These are phyloP conservation scores for Amniataba percoides DNA, from an alignment of 2,797 vertebrate genomes.

Conservation along the genomic window DNA sequence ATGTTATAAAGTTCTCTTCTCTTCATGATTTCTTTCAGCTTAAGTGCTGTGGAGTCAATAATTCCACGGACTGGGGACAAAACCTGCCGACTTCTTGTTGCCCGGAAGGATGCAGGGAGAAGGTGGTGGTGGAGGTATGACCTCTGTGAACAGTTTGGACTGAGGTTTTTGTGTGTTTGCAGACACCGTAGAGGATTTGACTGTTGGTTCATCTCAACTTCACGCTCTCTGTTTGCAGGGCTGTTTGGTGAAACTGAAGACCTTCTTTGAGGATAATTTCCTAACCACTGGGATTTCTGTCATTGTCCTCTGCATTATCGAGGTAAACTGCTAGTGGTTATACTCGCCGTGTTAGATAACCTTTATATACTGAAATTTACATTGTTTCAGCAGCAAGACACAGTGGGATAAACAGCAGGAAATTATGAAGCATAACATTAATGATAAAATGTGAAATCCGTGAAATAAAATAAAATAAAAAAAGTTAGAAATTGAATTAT, in stretches of 20 bases:
- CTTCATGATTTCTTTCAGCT: slow-evolving; percentile 69
- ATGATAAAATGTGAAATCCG: too few relatives aligned
- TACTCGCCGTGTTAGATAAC: not conserved
- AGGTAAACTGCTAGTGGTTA: slow-evolving; percentile 73
- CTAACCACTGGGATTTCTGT: slow-evolving; percentile 78
- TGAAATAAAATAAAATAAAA: too few relatives aligned
- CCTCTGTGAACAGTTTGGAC: not conserved
- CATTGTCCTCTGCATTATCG: slow-evolving; percentile 83
- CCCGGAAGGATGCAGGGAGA: fast-evolving
- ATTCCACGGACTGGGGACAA: slow-evolving; percentile 58
- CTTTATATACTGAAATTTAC: too few relatives aligned
- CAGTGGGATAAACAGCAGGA: too few relatives aligned
- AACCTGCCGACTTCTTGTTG: slow-evolving; percentile 59
- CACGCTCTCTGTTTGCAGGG: slow-evolving; percentile 71
- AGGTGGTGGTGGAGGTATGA: too few relatives aligned
- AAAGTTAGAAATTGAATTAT: too few relatives aligned
- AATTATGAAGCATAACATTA: too few relatives aligned
- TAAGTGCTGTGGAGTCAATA: slow-evolving; percentile 76
- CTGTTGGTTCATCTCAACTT: not conserved
- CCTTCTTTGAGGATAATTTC: slow-evolving; percentile 71
- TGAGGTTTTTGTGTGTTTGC: not conserved
- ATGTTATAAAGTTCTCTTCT: not conserved
- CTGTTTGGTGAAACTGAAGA: slow-evolving; percentile 50
- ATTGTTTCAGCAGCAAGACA: too few relatives aligned
- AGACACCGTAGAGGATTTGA: not conserved